Conservation (phyloP, 2,113 vertebrate species). For the Anarhynchus alexandrinus region DNA sequence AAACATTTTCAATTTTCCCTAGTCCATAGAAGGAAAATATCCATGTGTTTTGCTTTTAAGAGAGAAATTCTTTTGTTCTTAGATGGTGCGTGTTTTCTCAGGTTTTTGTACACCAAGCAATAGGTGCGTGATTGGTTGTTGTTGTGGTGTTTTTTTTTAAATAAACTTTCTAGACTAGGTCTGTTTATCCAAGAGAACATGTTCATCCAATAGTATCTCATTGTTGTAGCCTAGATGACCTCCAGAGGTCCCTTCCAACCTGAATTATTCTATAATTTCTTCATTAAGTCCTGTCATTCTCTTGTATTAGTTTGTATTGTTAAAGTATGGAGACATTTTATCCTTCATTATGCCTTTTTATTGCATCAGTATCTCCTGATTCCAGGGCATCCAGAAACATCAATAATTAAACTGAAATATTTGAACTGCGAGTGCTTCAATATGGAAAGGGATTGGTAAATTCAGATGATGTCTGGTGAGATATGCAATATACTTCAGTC, state of each 20-base stretch:
- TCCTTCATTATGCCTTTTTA: not conserved
- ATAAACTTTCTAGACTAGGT: not conserved
- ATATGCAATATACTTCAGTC: not conserved
- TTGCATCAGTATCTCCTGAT: not conserved
- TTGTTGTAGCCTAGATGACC: not conserved
- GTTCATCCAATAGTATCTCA: not conserved
- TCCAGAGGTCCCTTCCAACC: not conserved
- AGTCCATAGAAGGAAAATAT: not conserved
- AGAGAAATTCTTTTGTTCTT: not conserved
- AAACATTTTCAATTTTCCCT: not conserved
- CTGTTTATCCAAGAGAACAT: not conserved
- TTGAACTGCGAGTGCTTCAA: not conserved
- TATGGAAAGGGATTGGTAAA: not conserved
- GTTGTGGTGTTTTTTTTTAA: not conserved
- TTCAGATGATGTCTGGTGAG: not conserved
- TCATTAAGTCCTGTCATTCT: not conserved
- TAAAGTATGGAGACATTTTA: not conserved
- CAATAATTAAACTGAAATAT: not conserved
- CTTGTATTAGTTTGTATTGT: not conserved
- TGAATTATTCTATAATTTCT: not conserved
- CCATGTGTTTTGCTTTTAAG: not conserved
- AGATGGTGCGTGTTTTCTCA: not conserved
- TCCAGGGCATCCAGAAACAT: not conserved
- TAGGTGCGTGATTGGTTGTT: not conserved
- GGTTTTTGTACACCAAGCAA: not conserved